Evolutionary conservation across 2,797 vertebrate species (phyloP), one percentile per base, ranked within the genome.

Genomic region (Capromys pilorides): DNA sequence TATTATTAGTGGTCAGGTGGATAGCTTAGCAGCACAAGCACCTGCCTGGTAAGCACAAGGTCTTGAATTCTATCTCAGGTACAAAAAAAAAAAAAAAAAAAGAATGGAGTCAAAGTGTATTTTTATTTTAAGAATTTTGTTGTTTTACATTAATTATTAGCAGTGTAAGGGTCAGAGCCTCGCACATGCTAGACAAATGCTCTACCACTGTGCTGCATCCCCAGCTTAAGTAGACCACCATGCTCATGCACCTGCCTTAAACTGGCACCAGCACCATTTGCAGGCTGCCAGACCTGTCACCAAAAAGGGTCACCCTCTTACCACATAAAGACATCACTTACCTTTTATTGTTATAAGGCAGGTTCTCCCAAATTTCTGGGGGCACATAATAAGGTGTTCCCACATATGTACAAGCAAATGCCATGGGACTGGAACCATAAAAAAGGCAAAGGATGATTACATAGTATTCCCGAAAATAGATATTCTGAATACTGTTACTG

Each of bases 271-370:
- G 54, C 36, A 81, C 36, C 64, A 10, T 49, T 22, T 79, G 51
- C 2, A 67, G 21, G n/a, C 33, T 57, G 69, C 2, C n/a, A 1
- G 9, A 59, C 39, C 45, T 71, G 11, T 33, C 39, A 61, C 39
- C 66, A 69, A 75, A 69, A 75, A 93, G 0, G 3, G 73, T 69
- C 45, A 82, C 13, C 28, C 49, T 81, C 26, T 10, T 11, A 33
- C 49, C 31, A 83, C 49, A 41, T 16, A 88, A 86, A 59, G 26
- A 39, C 14, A 69, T 67, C 41, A 0, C 95, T 36, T 98, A 99
- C 99, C 99, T 99, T 98, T 99, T 99, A 97, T 99, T 99, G 97
- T 99, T 99, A 98, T 99, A 99, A 0, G 99, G 99, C 94, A 98
- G 97, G 97, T 98, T 99, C 97, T 99, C 99, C 99, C 99, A 99